A percentile compares a stretch with the other conserved stretches of the same genome.
Conservation (phyloP, 2,113 vertebrate species). For the Mugil cephalus region DNA sequence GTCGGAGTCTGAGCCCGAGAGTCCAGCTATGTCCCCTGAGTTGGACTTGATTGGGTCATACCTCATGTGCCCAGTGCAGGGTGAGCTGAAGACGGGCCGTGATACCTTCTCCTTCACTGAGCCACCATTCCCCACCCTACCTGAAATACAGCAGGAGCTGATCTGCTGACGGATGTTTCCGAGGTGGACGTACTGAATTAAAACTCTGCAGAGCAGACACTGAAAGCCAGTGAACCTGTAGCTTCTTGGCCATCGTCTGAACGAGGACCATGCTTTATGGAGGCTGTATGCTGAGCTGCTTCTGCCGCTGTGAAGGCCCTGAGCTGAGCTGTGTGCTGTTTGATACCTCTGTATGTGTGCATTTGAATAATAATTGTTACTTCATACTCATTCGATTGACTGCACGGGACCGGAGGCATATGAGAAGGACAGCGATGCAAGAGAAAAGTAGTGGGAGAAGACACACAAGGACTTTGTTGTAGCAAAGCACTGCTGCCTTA, state of each 20-base stretch:
- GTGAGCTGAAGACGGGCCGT: constrained; percentile 80
- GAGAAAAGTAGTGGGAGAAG: constrained; percentile 24
- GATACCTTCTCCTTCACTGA: constrained; percentile 82
- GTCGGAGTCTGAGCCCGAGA: constrained; percentile 84
- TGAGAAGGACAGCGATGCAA: constrained; percentile 23
- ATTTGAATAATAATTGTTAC: constrained; percentile 14
- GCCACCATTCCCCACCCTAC: constrained; percentile 71
- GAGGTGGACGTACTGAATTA: background rate
- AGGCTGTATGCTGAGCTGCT: constrained; percentile 56
- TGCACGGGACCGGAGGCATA: constrained; percentile 33
- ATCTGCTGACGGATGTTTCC: constrained; percentile 78
- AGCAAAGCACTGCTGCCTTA: constrained; percentile 53
- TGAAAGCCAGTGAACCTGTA: constrained; percentile 43
- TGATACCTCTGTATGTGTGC: constrained; percentile 43
- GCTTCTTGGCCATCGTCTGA: constrained; percentile 33
- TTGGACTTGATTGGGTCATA: constrained; percentile 78
- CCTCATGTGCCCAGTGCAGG: constrained; percentile 75
- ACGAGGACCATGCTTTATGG: constrained; percentile 32
- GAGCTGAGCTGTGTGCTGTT: constrained; percentile 41
- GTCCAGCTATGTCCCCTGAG: constrained; percentile 78
- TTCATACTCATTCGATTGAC: constrained; percentile 40
- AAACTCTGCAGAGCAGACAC: constrained; percentile 24
- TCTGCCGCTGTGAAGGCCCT: constrained; percentile 67
- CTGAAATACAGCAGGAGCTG: constrained; percentile 85
- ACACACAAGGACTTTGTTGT: constrained; percentile 16